phyloP scores from a whole-genome alignment of 2,888 invertebrate species.

The Caradrina clavipalpis region DNA sequence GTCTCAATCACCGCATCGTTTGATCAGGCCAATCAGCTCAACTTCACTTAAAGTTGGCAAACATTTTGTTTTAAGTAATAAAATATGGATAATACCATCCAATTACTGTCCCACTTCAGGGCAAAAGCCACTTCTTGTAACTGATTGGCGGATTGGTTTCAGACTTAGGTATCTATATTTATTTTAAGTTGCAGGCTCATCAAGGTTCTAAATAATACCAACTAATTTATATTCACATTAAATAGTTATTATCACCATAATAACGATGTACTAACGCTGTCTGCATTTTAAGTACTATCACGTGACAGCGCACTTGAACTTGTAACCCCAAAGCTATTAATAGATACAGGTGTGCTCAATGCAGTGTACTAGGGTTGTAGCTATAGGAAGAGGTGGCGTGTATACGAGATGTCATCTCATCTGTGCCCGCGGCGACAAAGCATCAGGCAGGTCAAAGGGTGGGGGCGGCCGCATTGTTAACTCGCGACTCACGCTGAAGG shows the following conservation, averaged over 20 bases:
- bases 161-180: too few relatives aligned
- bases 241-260: neutral
- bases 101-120: too few relatives aligned
- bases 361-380: slow-evolving; percentile 34
- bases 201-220: neutral
- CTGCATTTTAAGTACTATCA: slow-evolving; percentile 35
- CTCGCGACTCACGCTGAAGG: slow-evolving; percentile 86
- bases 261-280: slow-evolving; percentile 17
- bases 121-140: too few relatives aligned
- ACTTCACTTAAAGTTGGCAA: slow-evolving; percentile 10
- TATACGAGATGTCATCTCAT: slow-evolving; percentile 82
- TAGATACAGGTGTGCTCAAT: slow-evolving; percentile 50
- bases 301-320: slow-evolving; percentile 50
- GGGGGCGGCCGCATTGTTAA: slow-evolving; percentile 87
- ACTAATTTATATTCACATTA: slow-evolving; percentile 7
- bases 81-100: too few relatives aligned
- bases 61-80: neutral
- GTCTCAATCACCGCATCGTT: slow-evolving; percentile 26
- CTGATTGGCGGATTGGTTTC: too few relatives aligned
- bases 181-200: too few relatives aligned
- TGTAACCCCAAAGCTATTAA: slow-evolving; percentile 55
- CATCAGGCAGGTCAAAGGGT: slow-evolving; percentile 87
- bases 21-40: slow-evolving; percentile 16
- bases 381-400: slow-evolving; percentile 57
- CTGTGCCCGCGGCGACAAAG: slow-evolving; percentile 85